Conservation (phyloP, 2,888 invertebrate species). For the Teleiodes luculella region DNA sequence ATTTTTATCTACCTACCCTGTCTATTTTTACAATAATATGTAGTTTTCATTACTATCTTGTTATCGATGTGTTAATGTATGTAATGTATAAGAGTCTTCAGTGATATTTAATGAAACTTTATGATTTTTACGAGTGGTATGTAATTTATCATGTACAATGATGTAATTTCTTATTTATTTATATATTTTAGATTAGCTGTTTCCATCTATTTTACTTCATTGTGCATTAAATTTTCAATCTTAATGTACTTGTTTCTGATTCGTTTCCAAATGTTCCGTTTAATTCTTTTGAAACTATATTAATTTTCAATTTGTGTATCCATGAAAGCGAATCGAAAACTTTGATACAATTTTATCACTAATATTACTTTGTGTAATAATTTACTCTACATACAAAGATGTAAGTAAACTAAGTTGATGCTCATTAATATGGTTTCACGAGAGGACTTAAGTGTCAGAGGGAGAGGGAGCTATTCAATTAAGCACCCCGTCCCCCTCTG, state of each 20-base stretch:
- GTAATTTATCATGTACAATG: slow-evolving; percentile 9
- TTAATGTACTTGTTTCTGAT: too few relatives aligned
- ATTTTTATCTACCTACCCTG: slow-evolving; percentile 11
- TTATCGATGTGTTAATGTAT: background rate
- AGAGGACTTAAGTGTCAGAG: slow-evolving; percentile 15
- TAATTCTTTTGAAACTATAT: background rate
- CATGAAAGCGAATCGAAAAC: too few relatives aligned
- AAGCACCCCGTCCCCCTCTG: slow-evolving; percentile 4
- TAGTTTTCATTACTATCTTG: background rate
- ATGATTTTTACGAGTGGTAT: background rate
- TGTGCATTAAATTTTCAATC: background rate
- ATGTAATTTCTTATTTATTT: background rate
- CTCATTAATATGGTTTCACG: slow-evolving; percentile 17
- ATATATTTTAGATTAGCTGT: background rate
- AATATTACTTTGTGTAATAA: too few relatives aligned
- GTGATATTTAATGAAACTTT: background rate
- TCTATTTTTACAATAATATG: slow-evolving; percentile 10
- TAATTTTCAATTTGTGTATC: too few relatives aligned
- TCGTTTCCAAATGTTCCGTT: background rate
- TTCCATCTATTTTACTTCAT: slow-evolving; percentile 10
- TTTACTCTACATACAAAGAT: background rate
- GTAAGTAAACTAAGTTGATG: background rate
- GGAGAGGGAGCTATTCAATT: slow-evolving; percentile 4
- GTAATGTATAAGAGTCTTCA: background rate
- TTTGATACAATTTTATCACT: too few relatives aligned